Base-by-base conservation (phyloP, 2,113 vertebrate species). In the Dicentrarchus labrax region DNA sequence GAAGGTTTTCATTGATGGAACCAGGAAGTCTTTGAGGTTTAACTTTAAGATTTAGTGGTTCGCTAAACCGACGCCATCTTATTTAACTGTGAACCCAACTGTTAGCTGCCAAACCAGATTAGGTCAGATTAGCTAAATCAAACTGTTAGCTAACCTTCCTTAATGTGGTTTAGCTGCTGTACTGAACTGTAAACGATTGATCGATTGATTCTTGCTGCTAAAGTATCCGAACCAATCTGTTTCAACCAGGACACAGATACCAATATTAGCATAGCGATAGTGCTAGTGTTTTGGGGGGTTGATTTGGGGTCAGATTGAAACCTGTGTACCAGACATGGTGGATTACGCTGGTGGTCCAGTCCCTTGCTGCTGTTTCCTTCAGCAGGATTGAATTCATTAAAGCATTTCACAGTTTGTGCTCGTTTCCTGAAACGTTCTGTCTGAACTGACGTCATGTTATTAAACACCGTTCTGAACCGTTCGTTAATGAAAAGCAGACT, bases 401-500 rank as follows among this genome's bases (percentile, higher is more conserved):
- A 30, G 30, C 30, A 30, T 30, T 30, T 30, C 30, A 30, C 30
- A 30, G 8, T 76, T 68, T 61, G 79, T 76, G 74, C 77, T 74
- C 71, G 76, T 76, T 70, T 86, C 90, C 89, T 82, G 82, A 90
- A 89, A 83, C n/a, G n/a, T 50, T 51, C 38, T 4, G 64, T 84
- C 38, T 62, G 61, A 84, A 41, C 64, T 64, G 70, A 51, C 65
- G 17, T 69, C 87, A 85, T 84, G 87, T 87, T 79, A 59, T 8
- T 65, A 62, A 39, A 82, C 60, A 54, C 69, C 83, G 45, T 72
- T 70, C 30, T n/a, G 54, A 70, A 56, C 24, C 41, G 65, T 54
- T 80, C 17, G 53, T 54, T 51, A 59, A 76, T n/a, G 80, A 67
- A 59, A 82, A 74, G 71, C 71, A 81, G 81, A 61, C 53, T 64